Conservation (phyloP, 1,140 invertebrate species). For the Neoseiulus cucumeris region DNA sequence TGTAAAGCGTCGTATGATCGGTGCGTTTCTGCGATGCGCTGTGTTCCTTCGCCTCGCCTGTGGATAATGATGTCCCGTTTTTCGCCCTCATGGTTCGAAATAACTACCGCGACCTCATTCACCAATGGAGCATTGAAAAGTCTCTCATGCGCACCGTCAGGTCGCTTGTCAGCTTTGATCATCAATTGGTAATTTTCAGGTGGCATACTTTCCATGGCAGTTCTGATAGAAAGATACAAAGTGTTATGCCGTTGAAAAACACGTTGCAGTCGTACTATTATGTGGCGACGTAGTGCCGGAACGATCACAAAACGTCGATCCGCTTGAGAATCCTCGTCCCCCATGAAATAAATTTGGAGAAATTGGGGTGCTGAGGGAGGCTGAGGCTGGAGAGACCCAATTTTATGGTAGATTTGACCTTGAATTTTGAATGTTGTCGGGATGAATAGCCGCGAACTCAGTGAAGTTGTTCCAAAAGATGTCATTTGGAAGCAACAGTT, state of each 20-base stretch:
- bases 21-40: constrained; percentile 15
- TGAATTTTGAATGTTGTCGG: no score
- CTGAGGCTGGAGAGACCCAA: no score
- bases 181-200: constrained; percentile 7
- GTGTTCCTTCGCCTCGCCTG: constrained; percentile 18
- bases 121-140: constrained; percentile 22
- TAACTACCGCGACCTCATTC: constrained; percentile 16
- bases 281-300: no score
- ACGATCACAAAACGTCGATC: no score
- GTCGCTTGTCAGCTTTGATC: constrained; percentile 25
- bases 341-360: no score
- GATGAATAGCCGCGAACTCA: no score
- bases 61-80: constrained; percentile 18
- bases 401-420: no score
- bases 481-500: background rate
- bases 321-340: no score
- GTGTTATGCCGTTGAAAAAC: no score
- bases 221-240: background rate
- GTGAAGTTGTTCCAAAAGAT: constrained; percentile 13
- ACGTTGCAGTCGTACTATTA: no score
- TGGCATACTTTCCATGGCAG: background rate
- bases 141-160: constrained; percentile 26
- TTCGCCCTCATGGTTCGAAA: constrained; percentile 9
- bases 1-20: constrained; percentile 18
- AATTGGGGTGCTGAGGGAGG: no score